Evolutionary conservation across 2,797 vertebrate genomes (phyloP).

Genomic region (Sarcoramphus papa): DNA sequence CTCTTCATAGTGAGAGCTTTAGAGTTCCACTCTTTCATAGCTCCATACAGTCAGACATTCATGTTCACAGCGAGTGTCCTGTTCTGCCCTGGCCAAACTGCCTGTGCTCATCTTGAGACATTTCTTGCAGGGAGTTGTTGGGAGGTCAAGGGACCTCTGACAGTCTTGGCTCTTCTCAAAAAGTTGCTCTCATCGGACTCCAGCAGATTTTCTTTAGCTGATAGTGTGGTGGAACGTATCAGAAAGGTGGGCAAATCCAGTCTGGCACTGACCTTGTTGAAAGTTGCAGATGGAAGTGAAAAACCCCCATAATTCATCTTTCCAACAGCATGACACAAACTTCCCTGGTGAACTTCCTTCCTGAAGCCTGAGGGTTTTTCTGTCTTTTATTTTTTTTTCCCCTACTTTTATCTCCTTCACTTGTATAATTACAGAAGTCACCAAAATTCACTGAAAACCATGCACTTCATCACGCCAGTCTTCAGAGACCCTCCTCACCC

Average conservation of each 20-base stretch:
- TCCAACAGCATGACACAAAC: background rate
- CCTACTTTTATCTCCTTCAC: background rate
- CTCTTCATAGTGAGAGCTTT: background rate
- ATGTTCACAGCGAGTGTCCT: fast-evolving
- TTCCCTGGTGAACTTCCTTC: background rate
- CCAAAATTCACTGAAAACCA: background rate
- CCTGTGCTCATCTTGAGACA: background rate
- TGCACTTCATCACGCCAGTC: background rate
- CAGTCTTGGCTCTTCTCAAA: background rate
- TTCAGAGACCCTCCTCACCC: background rate
- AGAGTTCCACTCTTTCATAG: background rate
- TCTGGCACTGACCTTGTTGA: background rate
- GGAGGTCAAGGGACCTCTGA: background rate
- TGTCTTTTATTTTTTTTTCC: fast-evolving
- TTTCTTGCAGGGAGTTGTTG: background rate
- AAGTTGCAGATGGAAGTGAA: background rate
- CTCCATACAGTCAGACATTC: background rate
- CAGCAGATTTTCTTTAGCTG: background rate
- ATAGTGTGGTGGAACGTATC: background rate
- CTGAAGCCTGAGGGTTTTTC: background rate
- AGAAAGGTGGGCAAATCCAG: background rate
- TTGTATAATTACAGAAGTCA: background rate
- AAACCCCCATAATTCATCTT: background rate
- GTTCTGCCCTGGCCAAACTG: background rate
- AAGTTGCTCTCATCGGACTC: background rate